Evolutionary conservation across 2,113 vertebrate genomes (phyloP), one percentile per base, ranked within the genome.

Genomic region (Lepus americanus): DNA sequence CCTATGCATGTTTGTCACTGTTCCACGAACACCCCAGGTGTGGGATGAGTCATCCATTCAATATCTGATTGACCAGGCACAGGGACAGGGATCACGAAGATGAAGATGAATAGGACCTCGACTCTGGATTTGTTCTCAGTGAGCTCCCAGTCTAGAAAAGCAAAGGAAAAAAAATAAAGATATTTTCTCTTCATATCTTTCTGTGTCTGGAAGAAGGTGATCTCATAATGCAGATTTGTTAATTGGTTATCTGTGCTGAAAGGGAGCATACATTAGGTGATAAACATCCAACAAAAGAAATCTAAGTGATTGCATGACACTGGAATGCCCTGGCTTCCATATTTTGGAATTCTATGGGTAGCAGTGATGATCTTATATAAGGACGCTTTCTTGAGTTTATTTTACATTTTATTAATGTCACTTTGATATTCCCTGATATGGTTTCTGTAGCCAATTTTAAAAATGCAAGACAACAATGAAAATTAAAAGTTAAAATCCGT

Each of bases 381-480:
- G 22, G 55, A 63, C 79, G 9, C 67, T 33, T 19, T 33, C 33
- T 53, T 36, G 29, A 9, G 10, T 49, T 23, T 86, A 17, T 89
- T 77, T 95, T 63, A 31, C 1, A 6, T 49, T 81, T 90, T 94
- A 59, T 87, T 87, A 19, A 44, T 84, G 39, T 76, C 11, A 2
- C n/a, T 76, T 92, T 59, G 74, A 16, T 66, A 59, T 78, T 72
- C 85, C 67, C 72, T 17, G 36, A 72, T 67, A 29, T 39, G 25
- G n/a, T 92, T 88, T 82, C 69, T 64, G 27, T 2, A 10, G 29
- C 7, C 27, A 77, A 3, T 72, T 90, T n/a, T 11, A 73, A 92
- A 73, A 79, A 87, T 33, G 63, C 69, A 90, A 92, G 82, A 67
- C 67, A 53, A 85, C 29, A 94, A 36, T 49, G 27, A 70, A 96